phyloP scores from a whole-genome alignment of 2,113 vertebrate genomes.

The Calonectris borealis region DNA sequence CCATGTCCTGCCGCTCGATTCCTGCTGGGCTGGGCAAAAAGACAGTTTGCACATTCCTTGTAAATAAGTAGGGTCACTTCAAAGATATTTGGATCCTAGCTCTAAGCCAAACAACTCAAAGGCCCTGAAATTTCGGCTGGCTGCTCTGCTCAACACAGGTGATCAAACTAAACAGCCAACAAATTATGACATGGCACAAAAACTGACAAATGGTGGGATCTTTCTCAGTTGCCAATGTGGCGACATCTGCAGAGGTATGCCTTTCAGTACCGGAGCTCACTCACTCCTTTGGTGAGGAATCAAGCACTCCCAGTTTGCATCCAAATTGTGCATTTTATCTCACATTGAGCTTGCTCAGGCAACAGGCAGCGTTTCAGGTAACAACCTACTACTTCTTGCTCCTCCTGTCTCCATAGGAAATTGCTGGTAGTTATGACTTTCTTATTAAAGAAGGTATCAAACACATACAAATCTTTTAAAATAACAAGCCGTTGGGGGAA shows the following conservation, averaged over 20 bases:
- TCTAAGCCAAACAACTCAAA: neutral
- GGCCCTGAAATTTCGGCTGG: neutral
- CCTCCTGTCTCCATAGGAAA: neutral
- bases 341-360: neutral
- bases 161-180: neutral
- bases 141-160: neutral
- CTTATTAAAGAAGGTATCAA: neutral
- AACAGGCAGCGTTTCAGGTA: neutral
- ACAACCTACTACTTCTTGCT: neutral
- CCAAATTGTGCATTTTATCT: neutral
- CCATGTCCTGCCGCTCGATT: neutral
- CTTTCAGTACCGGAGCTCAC: neutral
- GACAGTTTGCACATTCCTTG: neutral
- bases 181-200: neutral
- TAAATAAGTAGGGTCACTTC: neutral
- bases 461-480: neutral
- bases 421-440: neutral
- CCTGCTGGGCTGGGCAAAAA: neutral
- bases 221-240: neutral
- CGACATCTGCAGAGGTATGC: neutral
- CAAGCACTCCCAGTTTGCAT: neutral
- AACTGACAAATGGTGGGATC: neutral
- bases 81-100: neutral
- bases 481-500: neutral
- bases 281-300: neutral